phyloP scores from a whole-genome alignment of 2,797 vertebrate genomes.

The Silurus lanzhouensis region DNA sequence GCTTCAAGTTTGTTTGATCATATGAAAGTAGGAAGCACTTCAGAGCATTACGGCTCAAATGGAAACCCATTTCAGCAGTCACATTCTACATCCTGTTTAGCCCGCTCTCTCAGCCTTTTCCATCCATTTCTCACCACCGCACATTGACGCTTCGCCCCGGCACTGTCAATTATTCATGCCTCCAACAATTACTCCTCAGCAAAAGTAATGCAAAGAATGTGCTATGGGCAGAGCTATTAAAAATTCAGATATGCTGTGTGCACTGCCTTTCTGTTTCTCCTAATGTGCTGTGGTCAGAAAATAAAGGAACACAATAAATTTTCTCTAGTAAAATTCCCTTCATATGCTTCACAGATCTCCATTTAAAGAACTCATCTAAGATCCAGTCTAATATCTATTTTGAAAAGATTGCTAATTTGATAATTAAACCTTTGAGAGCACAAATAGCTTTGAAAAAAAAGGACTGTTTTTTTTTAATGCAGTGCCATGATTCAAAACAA shows the following conservation, averaged over 20 bases:
- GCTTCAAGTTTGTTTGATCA: conserved; percentile 16
- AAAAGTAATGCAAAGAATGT: conserved; percentile 34
- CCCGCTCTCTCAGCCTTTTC: conserved; percentile 33
- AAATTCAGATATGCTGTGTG: conserved; percentile 35
- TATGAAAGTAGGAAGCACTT: not conserved
- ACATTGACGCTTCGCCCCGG: conserved; percentile 34
- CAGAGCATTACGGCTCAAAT: conserved; percentile 30
- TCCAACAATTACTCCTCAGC: conserved; percentile 26
- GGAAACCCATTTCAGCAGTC: conserved; percentile 35
- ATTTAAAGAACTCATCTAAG: not conserved
- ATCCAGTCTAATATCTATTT: not conserved
- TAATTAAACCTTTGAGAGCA: not conserved
- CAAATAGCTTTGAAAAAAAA: not conserved
- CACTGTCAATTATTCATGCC: conserved; percentile 56
- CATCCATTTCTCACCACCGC: conserved; percentile 44
- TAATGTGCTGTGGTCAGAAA: conserved; percentile 22
- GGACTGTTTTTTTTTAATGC: not conserved
- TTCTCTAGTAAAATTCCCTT: not conserved
- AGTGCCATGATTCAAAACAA: not conserved
- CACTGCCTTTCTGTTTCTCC: conserved; percentile 11
- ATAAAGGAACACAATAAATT: not conserved
- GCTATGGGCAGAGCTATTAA: conserved; percentile 33
- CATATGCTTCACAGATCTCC: not conserved
- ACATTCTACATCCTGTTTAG: conserved; percentile 47
- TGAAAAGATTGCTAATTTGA: not conserved